Conservation (phyloP, 1,140 invertebrate genomes). For the Papilio xuthus region DNA sequence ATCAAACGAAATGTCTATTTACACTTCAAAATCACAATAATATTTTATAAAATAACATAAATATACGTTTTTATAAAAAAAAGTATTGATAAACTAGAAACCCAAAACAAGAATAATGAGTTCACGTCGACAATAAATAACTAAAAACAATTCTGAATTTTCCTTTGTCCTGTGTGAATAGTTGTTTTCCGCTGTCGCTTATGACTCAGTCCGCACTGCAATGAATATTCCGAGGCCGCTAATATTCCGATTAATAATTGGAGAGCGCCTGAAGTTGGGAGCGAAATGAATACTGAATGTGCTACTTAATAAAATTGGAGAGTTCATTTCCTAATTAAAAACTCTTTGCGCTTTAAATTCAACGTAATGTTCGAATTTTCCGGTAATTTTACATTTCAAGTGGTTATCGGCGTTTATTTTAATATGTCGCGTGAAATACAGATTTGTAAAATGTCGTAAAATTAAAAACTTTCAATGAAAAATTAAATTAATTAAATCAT, state of each 20-base stretch:
- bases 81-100: no score
- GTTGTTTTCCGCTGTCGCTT: neutral
- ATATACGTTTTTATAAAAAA: no score
- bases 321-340: slow-evolving; percentile 37
- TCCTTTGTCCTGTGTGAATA: no score
- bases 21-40: no score
- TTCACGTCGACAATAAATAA: no score
- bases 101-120: no score
- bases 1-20: no score
- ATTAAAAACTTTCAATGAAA: neutral
- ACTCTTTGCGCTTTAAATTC: neutral
- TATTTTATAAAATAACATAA: no score
- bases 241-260: slow-evolving; percentile 37
- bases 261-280: slow-evolving; percentile 16
- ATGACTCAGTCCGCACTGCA: neutral
- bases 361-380: neutral
- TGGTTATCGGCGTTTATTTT: neutral
- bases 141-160: no score
- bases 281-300: slow-evolving; percentile 37
- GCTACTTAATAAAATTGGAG: slow-evolving; percentile 33
- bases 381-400: neutral
- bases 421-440: neutral
- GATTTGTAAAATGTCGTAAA: no score
- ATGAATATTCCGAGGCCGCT: slow-evolving; percentile 35
- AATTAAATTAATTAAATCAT: neutral